phyloP scores from a whole-genome alignment of 92 coral and sea anemone species.

The Actinostola sp. region DNA sequence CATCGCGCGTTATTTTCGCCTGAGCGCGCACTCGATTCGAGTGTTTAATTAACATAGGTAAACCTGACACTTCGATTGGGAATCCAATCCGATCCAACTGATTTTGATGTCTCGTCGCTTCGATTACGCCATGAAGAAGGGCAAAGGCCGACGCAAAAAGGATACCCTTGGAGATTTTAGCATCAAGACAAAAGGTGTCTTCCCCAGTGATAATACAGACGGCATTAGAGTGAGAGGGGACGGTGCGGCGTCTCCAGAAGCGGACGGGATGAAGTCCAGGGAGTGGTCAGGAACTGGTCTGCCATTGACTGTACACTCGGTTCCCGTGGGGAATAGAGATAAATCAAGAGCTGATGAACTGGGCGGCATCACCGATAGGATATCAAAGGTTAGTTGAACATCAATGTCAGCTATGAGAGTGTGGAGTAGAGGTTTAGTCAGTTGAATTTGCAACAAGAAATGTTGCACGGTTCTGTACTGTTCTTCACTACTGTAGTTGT shows the following conservation, averaged over 20 bases:
- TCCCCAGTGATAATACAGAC: slow-evolving; percentile 20
- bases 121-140: slow-evolving; percentile 70
- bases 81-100: neutral
- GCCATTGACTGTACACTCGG: slow-evolving; percentile 58
- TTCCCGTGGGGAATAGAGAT: slow-evolving; percentile 54
- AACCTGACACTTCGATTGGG: neutral
- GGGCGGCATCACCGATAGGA: slow-evolving; percentile 76
- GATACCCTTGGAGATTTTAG: slow-evolving; percentile 21
- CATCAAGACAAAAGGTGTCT: slow-evolving; percentile 30
- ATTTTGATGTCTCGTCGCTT: slow-evolving; percentile 68
- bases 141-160: slow-evolving; percentile 32
- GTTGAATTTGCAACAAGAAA: too few species aligned
- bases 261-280: neutral
- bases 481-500: too few species aligned
- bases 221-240: slow-evolving; percentile 24
- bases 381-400: slow-evolving; percentile 64
- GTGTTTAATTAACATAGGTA: too few species aligned
- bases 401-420: neutral
- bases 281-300: slow-evolving; percentile 53
- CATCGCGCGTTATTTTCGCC: too few species aligned
- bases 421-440: too few species aligned
- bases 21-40: too few species aligned
- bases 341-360: slow-evolving; percentile 69
- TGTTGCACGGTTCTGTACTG: too few species aligned
- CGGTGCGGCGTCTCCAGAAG: slow-evolving; percentile 24